phyloP scores from a whole-genome alignment of 53 echinoderm and acorn worm genomes.

The Astropecten irregularis region DNA sequence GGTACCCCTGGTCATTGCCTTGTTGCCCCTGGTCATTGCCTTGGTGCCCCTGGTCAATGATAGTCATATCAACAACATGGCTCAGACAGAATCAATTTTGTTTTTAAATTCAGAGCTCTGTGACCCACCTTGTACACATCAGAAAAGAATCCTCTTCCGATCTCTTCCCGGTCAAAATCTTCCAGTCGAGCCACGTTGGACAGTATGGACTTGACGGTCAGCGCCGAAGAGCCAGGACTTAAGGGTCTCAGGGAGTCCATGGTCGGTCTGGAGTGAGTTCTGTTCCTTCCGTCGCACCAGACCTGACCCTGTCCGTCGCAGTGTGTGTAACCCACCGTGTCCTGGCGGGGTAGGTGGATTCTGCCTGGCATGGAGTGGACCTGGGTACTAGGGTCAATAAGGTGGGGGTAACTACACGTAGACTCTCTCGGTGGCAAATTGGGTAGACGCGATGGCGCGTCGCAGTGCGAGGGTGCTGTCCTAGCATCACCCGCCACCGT shows the following conservation, averaged over 20 bases:
- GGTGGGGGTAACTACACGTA: no score
- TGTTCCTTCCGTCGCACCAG: conserved; percentile 13
- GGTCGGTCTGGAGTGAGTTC: conserved; percentile 2
- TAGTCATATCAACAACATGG: no score
- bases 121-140: conserved; percentile 90
- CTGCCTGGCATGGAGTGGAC: not conserved
- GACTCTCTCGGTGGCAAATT: not conserved
- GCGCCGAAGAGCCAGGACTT: conserved; percentile 48
- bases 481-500: not conserved
- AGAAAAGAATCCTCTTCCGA: conserved; percentile 85
- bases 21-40: no score
- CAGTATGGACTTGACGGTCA: conserved; percentile 61
- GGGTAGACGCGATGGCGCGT: not conserved
- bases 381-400: not conserved
- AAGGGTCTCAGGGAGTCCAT: conserved; percentile 25
- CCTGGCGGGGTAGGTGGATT: not conserved
- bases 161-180: conserved; percentile 74
- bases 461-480: not conserved
- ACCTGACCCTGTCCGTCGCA: conserved; percentile 39
- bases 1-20: no score
- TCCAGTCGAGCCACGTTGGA: conserved; percentile 71
- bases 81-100: no score
- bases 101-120: no score
- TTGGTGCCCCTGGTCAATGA: no score
- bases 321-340: conserved; percentile 21